Evolutionary conservation across 2,888 invertebrate species (phyloP).

Genomic region (Amphipyra tragopoginis): DNA sequence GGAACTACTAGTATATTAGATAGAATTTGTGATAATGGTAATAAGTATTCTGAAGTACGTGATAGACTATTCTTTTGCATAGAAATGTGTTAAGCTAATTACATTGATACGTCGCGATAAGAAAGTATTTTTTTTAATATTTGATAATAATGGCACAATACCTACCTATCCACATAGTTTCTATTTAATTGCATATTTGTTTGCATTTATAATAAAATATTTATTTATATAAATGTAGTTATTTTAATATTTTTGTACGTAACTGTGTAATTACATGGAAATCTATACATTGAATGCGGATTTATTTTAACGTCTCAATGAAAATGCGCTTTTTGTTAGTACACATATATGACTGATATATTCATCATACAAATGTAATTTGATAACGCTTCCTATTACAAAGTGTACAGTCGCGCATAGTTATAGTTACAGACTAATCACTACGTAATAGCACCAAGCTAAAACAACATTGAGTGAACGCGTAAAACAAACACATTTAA

Average conservation of each 20-base stretch:
- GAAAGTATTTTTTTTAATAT: slow-evolving; percentile 6
- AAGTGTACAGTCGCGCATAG: slow-evolving; percentile 52
- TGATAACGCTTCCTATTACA: slow-evolving; percentile 21
- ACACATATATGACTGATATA: not conserved
- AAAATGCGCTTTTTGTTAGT: slow-evolving; percentile 17
- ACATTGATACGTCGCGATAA: not conserved
- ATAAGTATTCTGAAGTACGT: not conserved
- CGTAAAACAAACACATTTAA: slow-evolving; percentile 32
- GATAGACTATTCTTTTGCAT: no score
- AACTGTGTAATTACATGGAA: slow-evolving; percentile 23
- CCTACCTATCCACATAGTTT: slow-evolving; percentile 31
- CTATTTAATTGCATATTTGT: slow-evolving; percentile 33
- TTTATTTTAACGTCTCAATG: slow-evolving; percentile 12
- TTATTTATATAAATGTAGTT: slow-evolving; percentile 21
- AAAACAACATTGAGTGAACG: slow-evolving; percentile 53
- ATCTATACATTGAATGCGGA: slow-evolving; percentile 17
- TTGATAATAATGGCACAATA: slow-evolving; percentile 51
- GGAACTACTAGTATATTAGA: no score
- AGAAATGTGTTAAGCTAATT: not conserved
- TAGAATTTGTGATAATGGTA: no score
- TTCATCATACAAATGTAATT: no score
- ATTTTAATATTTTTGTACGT: slow-evolving; percentile 30
- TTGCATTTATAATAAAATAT: slow-evolving; percentile 39
- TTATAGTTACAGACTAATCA: slow-evolving; percentile 44
- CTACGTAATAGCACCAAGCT: slow-evolving; percentile 66